Evolutionary conservation across 2,888 invertebrate genomes (phyloP).

Genomic region (Agrotis clavis): DNA sequence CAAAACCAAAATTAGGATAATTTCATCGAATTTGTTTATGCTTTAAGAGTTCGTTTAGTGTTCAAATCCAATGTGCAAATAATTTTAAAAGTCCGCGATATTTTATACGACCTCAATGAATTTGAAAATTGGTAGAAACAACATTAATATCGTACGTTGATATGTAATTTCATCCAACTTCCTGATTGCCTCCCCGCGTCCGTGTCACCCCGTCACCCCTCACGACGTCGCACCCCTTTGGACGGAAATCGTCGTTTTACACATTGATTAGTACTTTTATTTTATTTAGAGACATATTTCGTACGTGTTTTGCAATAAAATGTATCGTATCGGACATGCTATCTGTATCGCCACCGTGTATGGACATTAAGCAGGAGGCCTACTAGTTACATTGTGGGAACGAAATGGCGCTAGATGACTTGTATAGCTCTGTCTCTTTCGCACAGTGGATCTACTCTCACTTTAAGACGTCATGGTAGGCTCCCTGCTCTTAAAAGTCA

Average conservation of each 20-base stretch:
- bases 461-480: no score
- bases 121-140: constrained; percentile 11
- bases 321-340: background rate
- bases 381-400: no score
- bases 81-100: background rate
- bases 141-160: constrained; percentile 29
- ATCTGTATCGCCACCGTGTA: no score
- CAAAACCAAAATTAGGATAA: background rate
- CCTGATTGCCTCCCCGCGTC: constrained; percentile 46
- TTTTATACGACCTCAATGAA: background rate
- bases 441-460: no score
- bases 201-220: constrained; percentile 1
- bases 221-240: constrained; percentile 18
- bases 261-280: constrained; percentile 44
- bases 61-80: background rate
- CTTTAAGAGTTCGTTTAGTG: no score
- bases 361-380: no score
- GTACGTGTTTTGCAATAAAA: background rate
- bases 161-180: constrained; percentile 43
- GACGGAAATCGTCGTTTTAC: constrained; percentile 53
- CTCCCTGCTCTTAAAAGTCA: no score
- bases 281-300: constrained; percentile 19
- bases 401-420: no score
- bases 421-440: no score
- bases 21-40: background rate